These are phyloP conservation scores for Benthosema pterotum DNA, from an alignment of 2,797 vertebrate genomes.

Conservation along the genomic window DNA sequence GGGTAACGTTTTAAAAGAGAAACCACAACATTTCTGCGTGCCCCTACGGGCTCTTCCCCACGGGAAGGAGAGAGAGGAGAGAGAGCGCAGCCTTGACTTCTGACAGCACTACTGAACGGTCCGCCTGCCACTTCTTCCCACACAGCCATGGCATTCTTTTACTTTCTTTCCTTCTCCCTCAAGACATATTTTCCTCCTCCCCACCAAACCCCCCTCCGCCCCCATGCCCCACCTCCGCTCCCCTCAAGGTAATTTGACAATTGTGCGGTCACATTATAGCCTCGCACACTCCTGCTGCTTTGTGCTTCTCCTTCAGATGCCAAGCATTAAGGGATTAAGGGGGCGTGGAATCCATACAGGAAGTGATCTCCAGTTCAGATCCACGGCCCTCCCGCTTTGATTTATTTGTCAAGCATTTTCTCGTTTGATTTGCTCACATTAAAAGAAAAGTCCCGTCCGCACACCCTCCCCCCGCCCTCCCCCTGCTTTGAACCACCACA, in stretches of 20 bases:
- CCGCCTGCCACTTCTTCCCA: constrained; percentile 39
- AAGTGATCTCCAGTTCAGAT: constrained; percentile 37
- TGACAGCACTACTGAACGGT: constrained; percentile 55
- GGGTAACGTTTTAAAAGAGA: constrained; percentile 63
- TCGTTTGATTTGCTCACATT: constrained; percentile 49
- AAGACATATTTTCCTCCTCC: constrained; percentile 30
- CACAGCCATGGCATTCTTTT: constrained; percentile 39
- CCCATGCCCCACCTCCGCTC: constrained; percentile 16
- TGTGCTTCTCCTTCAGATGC: constrained; percentile 36
- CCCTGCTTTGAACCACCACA: constrained; percentile 75
- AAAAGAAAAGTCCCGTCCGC: constrained; percentile 23
- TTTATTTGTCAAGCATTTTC: constrained; percentile 53
- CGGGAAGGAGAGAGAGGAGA: constrained; percentile 34
- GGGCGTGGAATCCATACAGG: constrained; percentile 41
- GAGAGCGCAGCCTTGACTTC: constrained; percentile 55
- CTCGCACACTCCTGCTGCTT: constrained; percentile 21
- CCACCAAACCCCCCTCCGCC: too few relatives aligned
- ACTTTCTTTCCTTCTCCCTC: constrained; percentile 21
- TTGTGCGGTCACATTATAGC: constrained; percentile 51
- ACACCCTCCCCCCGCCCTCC: background rate
- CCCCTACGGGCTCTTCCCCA: constrained; percentile 45
- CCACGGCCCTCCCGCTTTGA: constrained; percentile 50
- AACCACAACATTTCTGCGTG: constrained; percentile 68
- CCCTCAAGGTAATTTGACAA: constrained; percentile 59
- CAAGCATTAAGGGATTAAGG: constrained; percentile 60